phyloP scores from a whole-genome alignment of 2,797 vertebrate genomes.

The Cossypha caffra region DNA sequence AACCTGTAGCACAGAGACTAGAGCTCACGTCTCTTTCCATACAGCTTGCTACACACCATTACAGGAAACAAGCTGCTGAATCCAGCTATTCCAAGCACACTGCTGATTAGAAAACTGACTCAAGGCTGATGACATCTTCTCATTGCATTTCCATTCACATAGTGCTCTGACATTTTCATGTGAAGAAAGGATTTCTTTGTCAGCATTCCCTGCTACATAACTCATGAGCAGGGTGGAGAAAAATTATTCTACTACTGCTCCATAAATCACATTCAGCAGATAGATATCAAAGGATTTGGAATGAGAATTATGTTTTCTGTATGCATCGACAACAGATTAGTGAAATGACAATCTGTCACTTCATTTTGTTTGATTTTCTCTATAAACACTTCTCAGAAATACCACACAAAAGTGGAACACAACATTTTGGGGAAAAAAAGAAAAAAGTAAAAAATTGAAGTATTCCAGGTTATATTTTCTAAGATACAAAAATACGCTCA shows the following conservation, averaged over 20 bases:
- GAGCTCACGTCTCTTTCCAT: not conserved
- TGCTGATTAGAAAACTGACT: not conserved
- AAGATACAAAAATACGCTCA: conserved; percentile 8
- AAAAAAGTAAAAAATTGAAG: not conserved
- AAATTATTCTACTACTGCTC: not conserved
- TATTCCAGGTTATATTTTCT: conserved; percentile 18
- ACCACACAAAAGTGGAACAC: not conserved
- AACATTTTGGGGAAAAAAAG: not conserved
- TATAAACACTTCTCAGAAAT: not conserved
- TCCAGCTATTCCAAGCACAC: not conserved
- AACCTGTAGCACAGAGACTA: not conserved
- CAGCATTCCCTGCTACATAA: not conserved
- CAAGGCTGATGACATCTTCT: not conserved
- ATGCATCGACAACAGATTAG: not conserved
- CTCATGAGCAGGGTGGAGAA: not conserved
- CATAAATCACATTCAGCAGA: not conserved
- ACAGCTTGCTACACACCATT: not conserved
- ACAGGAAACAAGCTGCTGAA: not conserved
- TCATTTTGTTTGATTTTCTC: not conserved
- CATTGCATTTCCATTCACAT: not conserved
- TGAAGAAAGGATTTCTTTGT: not conserved
- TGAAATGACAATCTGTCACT: not conserved
- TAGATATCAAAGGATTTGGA: not conserved
- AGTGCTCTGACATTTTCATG: not conserved
- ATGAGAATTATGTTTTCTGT: not conserved